Conservation (phyloP, 1,140 invertebrate genomes). For the Glossosoma conforme region DNA sequence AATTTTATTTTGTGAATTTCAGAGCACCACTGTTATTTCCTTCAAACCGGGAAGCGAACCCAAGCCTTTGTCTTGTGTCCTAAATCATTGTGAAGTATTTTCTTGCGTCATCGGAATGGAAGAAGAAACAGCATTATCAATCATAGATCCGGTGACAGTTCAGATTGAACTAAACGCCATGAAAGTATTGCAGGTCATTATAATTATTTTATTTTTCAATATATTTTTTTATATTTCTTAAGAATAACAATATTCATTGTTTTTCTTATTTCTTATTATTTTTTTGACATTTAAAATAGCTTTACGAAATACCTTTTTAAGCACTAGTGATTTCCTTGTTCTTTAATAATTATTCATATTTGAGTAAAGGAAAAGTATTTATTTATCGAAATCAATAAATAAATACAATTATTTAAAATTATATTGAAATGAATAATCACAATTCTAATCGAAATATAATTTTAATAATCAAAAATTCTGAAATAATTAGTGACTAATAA, state of each 20-base stretch:
- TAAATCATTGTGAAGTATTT: conserved; percentile 90
- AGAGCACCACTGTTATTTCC: conserved; percentile 81
- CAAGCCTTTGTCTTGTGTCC: conserved; percentile 77
- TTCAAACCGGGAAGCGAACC: conserved; percentile 68
- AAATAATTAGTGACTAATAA: too few relatives aligned
- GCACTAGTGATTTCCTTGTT: too few relatives aligned
- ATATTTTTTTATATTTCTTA: conserved; percentile 6
- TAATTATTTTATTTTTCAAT: conserved; percentile 8
- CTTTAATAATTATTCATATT: too few relatives aligned
- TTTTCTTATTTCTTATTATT: not conserved
- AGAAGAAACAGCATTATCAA: conserved; percentile 92
- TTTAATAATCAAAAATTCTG: not conserved
- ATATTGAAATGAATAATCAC: too few relatives aligned
- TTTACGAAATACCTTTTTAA: too few relatives aligned
- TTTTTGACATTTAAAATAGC: not conserved
- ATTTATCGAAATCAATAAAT: too few relatives aligned
- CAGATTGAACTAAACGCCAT: conserved; percentile 56
- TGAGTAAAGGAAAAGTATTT: too few relatives aligned
- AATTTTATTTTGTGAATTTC: conserved; percentile 32
- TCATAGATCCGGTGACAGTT: conserved; percentile 87
- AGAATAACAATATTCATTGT: not conserved
- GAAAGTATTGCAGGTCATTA: conserved; percentile 41
- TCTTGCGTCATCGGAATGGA: conserved; percentile 88
- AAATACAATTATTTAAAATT: too few relatives aligned
- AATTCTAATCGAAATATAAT: too few relatives aligned